Percentiles rank a stretch among this genome's conserved stretches.
phyloP scores from a whole-genome alignment of 2,113 vertebrate species.

The Poeciliopsis retropinna region DNA sequence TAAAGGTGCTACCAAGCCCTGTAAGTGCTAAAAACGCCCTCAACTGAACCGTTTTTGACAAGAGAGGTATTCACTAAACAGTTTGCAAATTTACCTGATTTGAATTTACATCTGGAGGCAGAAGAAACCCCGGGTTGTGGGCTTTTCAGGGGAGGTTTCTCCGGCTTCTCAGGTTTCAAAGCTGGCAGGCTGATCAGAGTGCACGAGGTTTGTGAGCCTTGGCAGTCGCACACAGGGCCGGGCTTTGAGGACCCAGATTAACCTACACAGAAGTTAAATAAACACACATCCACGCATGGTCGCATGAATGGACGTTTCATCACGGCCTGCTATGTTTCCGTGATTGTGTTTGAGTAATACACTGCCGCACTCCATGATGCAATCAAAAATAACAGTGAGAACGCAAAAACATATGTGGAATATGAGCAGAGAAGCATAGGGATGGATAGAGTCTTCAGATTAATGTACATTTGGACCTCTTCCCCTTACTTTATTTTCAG shows the following conservation, averaged over 20 bases:
- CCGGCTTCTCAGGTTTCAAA: slow-evolving; percentile 67
- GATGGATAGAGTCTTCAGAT: not conserved
- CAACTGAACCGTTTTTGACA: slow-evolving; percentile 29
- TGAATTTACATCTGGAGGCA: slow-evolving; percentile 15
- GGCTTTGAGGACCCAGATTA: slow-evolving; percentile 70
- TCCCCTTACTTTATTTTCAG: slow-evolving; percentile 29
- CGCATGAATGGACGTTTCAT: slow-evolving; percentile 72
- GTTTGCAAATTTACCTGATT: slow-evolving; percentile 46
- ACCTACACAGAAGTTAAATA: slow-evolving; percentile 74
- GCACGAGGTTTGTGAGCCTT: slow-evolving; percentile 66
- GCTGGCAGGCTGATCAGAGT: slow-evolving; percentile 65
- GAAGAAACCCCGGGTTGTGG: slow-evolving; percentile 17
- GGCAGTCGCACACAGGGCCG: slow-evolving; percentile 55
- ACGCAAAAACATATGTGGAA: slow-evolving; percentile 40
- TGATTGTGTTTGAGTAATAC: slow-evolving; percentile 45
- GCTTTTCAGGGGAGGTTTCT: slow-evolving; percentile 39
- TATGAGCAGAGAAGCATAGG: slow-evolving; percentile 13
- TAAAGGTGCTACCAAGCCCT: slow-evolving; percentile 48
- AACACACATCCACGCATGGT: slow-evolving; percentile 64
- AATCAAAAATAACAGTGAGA: slow-evolving; percentile 59
- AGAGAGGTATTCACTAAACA: slow-evolving; percentile 48
- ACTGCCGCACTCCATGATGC: slow-evolving; percentile 55
- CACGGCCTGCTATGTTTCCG: slow-evolving; percentile 55
- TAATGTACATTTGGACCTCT: not conserved
- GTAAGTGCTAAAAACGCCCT: slow-evolving; percentile 27